Base-by-base conservation (phyloP, 2,113 vertebrate genomes). In the Cebus imitator region DNA sequence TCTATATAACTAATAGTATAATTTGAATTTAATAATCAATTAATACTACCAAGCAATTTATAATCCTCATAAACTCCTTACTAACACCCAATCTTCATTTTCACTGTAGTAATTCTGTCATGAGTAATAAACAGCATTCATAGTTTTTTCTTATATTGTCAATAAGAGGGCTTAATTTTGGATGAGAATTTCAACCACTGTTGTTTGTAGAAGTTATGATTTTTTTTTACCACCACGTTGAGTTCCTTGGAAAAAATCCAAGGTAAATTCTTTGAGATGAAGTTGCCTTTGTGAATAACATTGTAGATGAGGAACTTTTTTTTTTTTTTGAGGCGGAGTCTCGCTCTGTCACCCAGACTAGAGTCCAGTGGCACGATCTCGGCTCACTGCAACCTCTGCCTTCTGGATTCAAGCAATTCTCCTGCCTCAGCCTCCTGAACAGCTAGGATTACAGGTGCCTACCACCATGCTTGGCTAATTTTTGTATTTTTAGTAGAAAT, bases 51-150 rank as follows among this genome's bases (percentile, higher is more conserved):
- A 86, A 80, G 86, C 48, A 93, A 32, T 43, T 96, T 25, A 72
- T 85, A 89, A 94, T 72, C 48, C 6, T 17, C 18, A 81, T 80
- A 55, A 94, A 80, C 78, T 94, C 40, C 87, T 91, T 50, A 68
- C 40, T 48, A 91, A 61, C 25, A 91, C 32, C 87, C 25, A 61
- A 40, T 95, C 55, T 85, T 95, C n/a, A 86, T 68, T 95, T 82
- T 91, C 30, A 70, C 30, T 66, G 13, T 61, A 78, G 48, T 92
- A 21, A 58, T 88, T 32, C 84, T 84, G n/a, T 70, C 32, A 70
- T 68, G 55, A 80, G 13, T 48, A 84, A 88, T 92, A 78, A n/a
- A 88, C 80, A 57, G 27, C 58, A 75, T 37, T 52, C 21, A 61
- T 66, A 95, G 64, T 57, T 94, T 95, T 48, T 30, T 50, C 58